Percentiles rank a stretch among this genome's conserved stretches.
These are phyloP conservation scores for Enhydra lutris DNA, from an alignment of 2,113 vertebrate species.

Conservation along the genomic window DNA sequence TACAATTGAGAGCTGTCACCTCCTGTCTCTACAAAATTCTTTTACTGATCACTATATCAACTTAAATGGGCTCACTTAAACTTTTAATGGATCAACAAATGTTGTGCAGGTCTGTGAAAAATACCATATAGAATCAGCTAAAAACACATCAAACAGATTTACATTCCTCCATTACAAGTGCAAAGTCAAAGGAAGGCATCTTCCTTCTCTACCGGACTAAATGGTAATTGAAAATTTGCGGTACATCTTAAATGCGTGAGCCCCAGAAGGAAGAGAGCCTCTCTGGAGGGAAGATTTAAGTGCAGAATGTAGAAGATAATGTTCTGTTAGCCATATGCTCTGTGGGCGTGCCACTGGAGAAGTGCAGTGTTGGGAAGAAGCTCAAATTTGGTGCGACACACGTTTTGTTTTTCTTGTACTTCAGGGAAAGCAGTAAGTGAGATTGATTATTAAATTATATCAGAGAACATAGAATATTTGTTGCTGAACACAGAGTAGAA, in stretches of 20 bases:
- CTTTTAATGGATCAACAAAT: not conserved
- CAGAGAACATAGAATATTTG: not conserved
- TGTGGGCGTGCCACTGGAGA: slow-evolving; percentile 16
- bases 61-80: not conserved
- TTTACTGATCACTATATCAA: not conserved
- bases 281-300: not conserved
- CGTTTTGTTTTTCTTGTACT: not conserved
- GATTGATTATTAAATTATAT: not conserved
- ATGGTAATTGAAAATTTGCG: not conserved
- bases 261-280: not conserved
- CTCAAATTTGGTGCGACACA: slow-evolving; percentile 21
- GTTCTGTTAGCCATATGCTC: slow-evolving; percentile 42
- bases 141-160: not conserved
- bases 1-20: not conserved
- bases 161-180: not conserved
- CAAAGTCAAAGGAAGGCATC: not conserved
- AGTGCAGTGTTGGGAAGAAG: not conserved
- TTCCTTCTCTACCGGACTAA: not conserved
- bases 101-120: not conserved
- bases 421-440: not conserved
- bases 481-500: not conserved
- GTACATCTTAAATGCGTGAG: not conserved
- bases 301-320: not conserved
- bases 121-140: not conserved
- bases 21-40: not conserved